Conservation (phyloP, 2,888 invertebrate species). For the Philonicus albiceps region DNA sequence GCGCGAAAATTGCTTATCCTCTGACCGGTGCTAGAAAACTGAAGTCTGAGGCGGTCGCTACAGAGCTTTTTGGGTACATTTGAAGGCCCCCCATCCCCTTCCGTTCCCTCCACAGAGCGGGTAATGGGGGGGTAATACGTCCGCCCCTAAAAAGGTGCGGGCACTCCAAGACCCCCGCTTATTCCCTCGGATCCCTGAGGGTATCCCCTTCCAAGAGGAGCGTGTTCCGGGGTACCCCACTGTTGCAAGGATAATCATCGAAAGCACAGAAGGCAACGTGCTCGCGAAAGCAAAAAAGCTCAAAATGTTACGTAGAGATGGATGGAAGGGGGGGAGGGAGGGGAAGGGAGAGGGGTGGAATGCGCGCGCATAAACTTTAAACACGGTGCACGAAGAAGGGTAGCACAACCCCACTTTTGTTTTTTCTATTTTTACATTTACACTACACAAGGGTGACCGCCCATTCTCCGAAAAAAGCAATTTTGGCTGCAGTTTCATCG, state of each 20-base stretch:
- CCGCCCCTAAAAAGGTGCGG: background rate
- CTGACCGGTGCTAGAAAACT: constrained; percentile 49
- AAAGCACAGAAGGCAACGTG: constrained; percentile 38
- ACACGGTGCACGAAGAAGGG: constrained; percentile 25
- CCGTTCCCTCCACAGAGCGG: no score
- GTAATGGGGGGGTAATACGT: background rate
- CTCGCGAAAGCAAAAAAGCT: constrained; percentile 20
- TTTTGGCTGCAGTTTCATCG: constrained; percentile 61
- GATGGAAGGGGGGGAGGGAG: no score
- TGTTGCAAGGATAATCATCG: background rate
- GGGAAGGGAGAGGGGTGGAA: no score
- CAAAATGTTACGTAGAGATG: no score
- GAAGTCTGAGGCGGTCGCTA: constrained; percentile 51
- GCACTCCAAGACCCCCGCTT: background rate
- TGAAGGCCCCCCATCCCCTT: no score
- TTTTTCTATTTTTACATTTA: constrained; percentile 42
- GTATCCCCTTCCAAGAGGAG: background rate
- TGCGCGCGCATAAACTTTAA: constrained; percentile 31
- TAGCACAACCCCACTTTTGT: constrained; percentile 44
- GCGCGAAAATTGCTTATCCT: constrained; percentile 49
- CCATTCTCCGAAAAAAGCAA: constrained; percentile 51
- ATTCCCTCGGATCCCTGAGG: background rate
- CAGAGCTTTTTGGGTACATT: constrained; percentile 50
- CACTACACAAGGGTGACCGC: constrained; percentile 51
- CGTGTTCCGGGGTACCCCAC: background rate